Evolutionary conservation across 2,888 invertebrate species (phyloP).

Genomic region (Drosophila demipolita): DNA sequence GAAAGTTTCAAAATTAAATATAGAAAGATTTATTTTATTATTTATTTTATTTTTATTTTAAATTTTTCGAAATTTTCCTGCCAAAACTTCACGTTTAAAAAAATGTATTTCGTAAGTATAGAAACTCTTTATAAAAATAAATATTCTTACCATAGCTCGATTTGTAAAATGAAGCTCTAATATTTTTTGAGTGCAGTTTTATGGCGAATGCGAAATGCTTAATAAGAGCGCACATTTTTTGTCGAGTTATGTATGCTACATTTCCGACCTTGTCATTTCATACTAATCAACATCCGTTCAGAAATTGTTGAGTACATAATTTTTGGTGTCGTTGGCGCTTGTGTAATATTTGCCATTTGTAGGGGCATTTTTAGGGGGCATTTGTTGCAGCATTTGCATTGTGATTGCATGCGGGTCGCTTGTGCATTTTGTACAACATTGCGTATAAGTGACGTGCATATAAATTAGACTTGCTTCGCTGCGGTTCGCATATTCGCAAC

Average conservation of each 20-base stretch:
- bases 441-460: slow-evolving; percentile 71
- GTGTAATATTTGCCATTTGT: slow-evolving; percentile 38
- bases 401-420: slow-evolving; percentile 30
- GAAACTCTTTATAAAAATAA: not conserved
- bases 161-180: not conserved
- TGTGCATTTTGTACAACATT: slow-evolving; percentile 34
- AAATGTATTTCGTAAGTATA: not conserved
- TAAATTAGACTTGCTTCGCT: slow-evolving; percentile 68
- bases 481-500: slow-evolving; percentile 23
- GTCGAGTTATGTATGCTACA: slow-evolving; percentile 30
- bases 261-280: slow-evolving; percentile 79
- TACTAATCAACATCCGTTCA: slow-evolving; percentile 80
- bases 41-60: too few relatives aligned
- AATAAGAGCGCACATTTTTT: slow-evolving; percentile 2
- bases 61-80: not conserved
- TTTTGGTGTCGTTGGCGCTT: slow-evolving; percentile 1
- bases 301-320: slow-evolving; percentile 38
- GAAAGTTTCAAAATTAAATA: not conserved
- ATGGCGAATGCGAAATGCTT: not conserved
- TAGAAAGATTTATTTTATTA: too few relatives aligned
- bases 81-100: not conserved
- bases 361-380: slow-evolving; percentile 1
- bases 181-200: not conserved
- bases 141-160: not conserved
- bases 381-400: slow-evolving; percentile 42